phyloP scores from a whole-genome alignment of 2,888 invertebrate genomes.

The Prosapia bicincta region DNA sequence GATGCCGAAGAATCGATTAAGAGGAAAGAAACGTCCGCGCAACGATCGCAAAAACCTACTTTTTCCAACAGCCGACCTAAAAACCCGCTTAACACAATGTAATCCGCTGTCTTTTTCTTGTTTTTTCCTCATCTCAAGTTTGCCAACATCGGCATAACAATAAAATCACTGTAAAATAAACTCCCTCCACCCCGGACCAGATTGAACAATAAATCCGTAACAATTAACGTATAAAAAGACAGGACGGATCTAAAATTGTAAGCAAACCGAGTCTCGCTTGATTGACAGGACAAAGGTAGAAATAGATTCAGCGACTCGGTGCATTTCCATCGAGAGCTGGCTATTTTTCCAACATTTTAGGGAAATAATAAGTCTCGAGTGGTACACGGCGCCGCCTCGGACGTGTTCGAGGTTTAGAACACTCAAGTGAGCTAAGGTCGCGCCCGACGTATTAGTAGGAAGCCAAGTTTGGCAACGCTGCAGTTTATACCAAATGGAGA shows the following conservation, averaged over 20 bases:
- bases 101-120: neutral
- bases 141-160: neutral
- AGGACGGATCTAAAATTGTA: neutral
- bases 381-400: neutral
- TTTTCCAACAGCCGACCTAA: neutral
- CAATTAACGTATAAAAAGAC: neutral
- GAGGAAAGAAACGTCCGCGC: neutral
- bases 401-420: neutral
- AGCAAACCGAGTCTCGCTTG: neutral
- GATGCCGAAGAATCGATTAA: neutral
- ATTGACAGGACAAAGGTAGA: neutral
- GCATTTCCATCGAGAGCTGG: neutral
- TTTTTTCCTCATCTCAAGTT: neutral
- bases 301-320: neutral
- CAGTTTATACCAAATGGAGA: too few relatives aligned
- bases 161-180: neutral
- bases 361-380: neutral
- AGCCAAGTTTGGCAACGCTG: neutral
- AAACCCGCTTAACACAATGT: neutral
- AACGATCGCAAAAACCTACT: too few relatives aligned
- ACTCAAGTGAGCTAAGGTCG: neutral
- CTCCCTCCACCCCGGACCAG: neutral
- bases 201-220: neutral
- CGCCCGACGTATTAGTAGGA: neutral
- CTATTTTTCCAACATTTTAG: neutral